These are phyloP conservation scores for Mus caroli DNA, from an alignment of 2,797 vertebrate genomes.

Conservation along the genomic window DNA sequence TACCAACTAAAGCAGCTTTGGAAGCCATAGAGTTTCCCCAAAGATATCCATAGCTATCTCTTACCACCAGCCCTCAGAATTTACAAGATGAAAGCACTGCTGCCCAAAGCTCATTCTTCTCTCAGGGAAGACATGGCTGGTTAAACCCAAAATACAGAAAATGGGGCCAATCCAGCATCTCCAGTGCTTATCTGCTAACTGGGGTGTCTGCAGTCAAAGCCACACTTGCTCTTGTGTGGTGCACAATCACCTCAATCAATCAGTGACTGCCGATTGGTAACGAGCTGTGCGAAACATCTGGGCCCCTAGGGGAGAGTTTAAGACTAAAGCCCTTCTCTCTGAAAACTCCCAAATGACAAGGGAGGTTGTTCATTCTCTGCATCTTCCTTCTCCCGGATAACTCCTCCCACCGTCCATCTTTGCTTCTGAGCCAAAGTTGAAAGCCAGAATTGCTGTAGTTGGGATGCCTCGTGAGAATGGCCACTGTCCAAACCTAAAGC, in stretches of 20 bases:
- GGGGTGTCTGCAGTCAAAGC: background rate
- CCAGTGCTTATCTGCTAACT: background rate
- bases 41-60: background rate
- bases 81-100: background rate
- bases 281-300: no score
- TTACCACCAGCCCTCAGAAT: background rate
- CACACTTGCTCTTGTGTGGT: background rate
- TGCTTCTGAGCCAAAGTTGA: conserved; percentile 1
- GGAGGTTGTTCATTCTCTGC: background rate
- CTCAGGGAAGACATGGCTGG: background rate
- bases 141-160: background rate
- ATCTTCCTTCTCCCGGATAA: background rate
- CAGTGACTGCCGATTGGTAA: fast-evolving
- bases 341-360: background rate
- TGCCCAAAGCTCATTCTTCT: background rate
- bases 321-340: background rate
- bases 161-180: background rate
- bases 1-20: background rate
- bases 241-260: background rate
- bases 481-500: conserved; percentile 54
- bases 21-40: background rate
- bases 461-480: conserved; percentile 23
- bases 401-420: background rate
- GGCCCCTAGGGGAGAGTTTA: background rate
- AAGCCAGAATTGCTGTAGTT: background rate